Base-by-base conservation (phyloP, 1,140 invertebrate genomes). In the Drosophila pallidifrons region DNA sequence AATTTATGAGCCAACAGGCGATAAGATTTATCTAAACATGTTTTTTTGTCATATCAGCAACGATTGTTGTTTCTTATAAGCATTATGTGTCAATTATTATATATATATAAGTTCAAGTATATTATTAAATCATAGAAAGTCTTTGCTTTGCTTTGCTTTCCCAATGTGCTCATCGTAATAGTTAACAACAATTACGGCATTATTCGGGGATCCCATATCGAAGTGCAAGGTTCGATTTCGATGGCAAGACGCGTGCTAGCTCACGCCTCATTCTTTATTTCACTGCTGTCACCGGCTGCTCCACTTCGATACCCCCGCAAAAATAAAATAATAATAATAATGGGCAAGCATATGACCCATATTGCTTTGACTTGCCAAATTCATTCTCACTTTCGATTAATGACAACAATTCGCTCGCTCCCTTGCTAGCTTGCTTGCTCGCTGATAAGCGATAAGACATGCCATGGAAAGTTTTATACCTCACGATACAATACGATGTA, bases 111-210 rank as follows among this genome's bases (percentile, higher is more conserved):
- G 20, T 25, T 25, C 20, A 25, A 25, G 20, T 38, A 38, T 11
- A 11, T n/a, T 38, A 57, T 38, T 57, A 57, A 13, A 54, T 54
- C 28, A 54, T 57, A n/a, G 10, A 8, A 47, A 11, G 11, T 28
- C 32, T 13, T 35, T 25, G 20, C 20, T 20, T 20, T 20, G 20
- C 20, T 20, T 20, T 20, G 20, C 20, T 25, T 25, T 25, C 6
- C 11, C 20, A 38, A 15, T 60, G 58, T 25, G 58, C 7, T 60
- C 58, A 60, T 6, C 43, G 58, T 20, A 51, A 35, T 13, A 38
- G 10, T 16, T 38, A 63, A 63, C 49, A 51, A 51, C 30, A 51
- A 63, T 63, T 63, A 38, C 59, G 59, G 25, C 59, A 63, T 63
- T 38, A 13, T 11, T 38, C 3, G n/a, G 1, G 30, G 28, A 10